Base-by-base conservation (phyloP, 1,140 invertebrate genomes). In the Drosophila rhopaloa region DNA sequence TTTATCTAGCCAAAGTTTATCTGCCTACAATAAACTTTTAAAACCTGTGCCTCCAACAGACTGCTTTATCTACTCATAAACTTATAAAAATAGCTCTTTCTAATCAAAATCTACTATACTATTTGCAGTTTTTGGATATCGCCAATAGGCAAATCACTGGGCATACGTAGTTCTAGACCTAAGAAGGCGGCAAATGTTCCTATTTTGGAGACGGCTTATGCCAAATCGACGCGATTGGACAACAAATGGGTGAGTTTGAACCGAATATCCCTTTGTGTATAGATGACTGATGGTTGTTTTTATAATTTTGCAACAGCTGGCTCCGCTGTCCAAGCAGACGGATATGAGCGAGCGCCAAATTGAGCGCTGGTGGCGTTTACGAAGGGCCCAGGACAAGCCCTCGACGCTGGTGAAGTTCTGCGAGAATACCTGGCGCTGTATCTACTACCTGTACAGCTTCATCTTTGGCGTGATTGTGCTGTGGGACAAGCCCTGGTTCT, bases 401-500 rank as follows among this genome's bases (percentile, higher is more conserved):
- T 97, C 96, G 10, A 97, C 96, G 8, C 93, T 98, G 41, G 95
- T 95, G n/a, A 98, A 98, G 92, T 98, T 98, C 92, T 97, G 96
- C 89, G 97, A 98, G 93, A 97, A 96, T 91, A 94, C 95, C 92
- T 99, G 98, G 98, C 93, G 97, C 76, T 97, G 96, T 92, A 93
- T 96, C 3, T 99, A 98, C 93, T 99, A 99, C 93, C 92, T 95
- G 8, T 95, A 94, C 90, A 96, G 96, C 50, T 98, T 98, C 92
- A 93, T 95, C 11, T 98, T 96, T 93, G 98, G 98, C 13, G 76
- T 97, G 29, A 94, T 95, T 81, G 94, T 96, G 67, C 93, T 99
- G 32, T 98, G 97, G 97, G 95, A 98, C 92, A 99, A 99, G 93
- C 94, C 96, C 11, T 99, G 98, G 97, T 94, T 99, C 72, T 98